Percentiles rank a stretch among this genome's conserved stretches.
These are phyloP conservation scores for Antheraea pernyi DNA, from an alignment of 1,140 invertebrate genomes.

Conservation along the genomic window DNA sequence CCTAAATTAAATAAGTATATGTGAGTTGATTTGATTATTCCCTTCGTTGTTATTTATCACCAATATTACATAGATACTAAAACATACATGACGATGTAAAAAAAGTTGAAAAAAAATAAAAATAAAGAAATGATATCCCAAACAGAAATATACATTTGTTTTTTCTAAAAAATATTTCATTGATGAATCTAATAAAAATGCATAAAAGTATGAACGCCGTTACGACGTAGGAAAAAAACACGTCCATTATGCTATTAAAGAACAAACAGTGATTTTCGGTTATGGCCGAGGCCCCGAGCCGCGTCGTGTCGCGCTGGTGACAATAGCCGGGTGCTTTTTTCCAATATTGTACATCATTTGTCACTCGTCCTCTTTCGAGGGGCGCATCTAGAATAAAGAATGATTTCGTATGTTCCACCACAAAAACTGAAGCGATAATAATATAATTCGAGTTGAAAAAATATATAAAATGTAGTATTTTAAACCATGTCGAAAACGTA, in stretches of 20 bases:
- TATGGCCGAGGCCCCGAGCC: constrained; percentile 16
- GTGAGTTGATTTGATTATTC: too few relatives aligned
- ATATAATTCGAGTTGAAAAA: too few relatives aligned
- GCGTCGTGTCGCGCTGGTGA: constrained; percentile 16
- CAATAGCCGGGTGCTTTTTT: constrained; percentile 51
- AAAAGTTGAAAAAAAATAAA: too few relatives aligned
- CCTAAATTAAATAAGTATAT: too few relatives aligned
- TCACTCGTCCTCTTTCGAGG: constrained; percentile 51
- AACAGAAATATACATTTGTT: background rate
- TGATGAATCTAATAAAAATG: background rate
- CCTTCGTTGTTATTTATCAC: too few relatives aligned
- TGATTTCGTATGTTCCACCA: constrained; percentile 26
- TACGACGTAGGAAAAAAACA: constrained; percentile 23
- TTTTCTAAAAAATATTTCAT: background rate
- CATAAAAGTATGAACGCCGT: too few relatives aligned
- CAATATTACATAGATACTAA: too few relatives aligned
- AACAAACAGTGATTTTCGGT: constrained; percentile 37
- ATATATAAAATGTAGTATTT: too few relatives aligned
- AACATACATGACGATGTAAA: too few relatives aligned
- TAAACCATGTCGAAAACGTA: too few relatives aligned
- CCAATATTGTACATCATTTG: constrained; percentile 63
- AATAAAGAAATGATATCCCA: too few relatives aligned
- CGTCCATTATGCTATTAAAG: constrained; percentile 50
- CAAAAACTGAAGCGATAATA: constrained; percentile 16
- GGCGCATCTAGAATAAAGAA: constrained; percentile 49